A percentile compares a stretch with the other conserved stretches of the same genome.
Conservation (phyloP, 2,113 vertebrate genomes). For the Lepidothrix coronata region DNA sequence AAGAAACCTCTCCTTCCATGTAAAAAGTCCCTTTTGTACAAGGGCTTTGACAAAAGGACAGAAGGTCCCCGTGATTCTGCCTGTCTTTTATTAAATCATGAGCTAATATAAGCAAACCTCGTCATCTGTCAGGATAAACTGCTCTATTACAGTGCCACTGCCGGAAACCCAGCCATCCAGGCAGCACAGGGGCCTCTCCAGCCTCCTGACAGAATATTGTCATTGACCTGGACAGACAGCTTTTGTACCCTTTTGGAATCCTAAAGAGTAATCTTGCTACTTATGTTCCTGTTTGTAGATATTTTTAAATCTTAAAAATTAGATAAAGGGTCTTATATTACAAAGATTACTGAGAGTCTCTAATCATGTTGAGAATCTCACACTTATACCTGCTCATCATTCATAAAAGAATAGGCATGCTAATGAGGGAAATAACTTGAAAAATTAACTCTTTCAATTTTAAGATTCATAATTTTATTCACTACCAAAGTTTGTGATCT, state of each 20-base stretch:
- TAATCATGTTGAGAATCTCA: neutral
- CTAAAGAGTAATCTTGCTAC: neutral
- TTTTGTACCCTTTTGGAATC: neutral
- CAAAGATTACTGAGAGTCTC: neutral
- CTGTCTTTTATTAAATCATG: constrained; percentile 44
- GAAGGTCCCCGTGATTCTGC: constrained; percentile 11
- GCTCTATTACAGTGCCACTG: neutral
- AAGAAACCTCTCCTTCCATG: constrained; percentile 35
- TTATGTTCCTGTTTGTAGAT: neutral
- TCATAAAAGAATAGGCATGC: neutral
- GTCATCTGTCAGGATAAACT: constrained; percentile 31
- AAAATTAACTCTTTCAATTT: neutral
- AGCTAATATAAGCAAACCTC: constrained; percentile 50
- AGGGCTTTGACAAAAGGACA: constrained; percentile 38
- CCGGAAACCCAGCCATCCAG: neutral
- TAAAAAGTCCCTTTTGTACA: constrained; percentile 32
- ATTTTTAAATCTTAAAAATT: neutral
- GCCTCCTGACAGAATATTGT: neutral
- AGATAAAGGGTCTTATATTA: neutral
- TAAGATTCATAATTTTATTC: neutral
- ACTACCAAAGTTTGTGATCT: neutral
- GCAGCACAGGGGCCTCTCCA: neutral
- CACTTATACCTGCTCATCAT: neutral
- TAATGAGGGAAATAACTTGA: neutral
- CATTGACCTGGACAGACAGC: neutral